These are phyloP conservation scores for Drosophila gaucha DNA, from an alignment of 2,888 invertebrate species.

Conservation along the genomic window DNA sequence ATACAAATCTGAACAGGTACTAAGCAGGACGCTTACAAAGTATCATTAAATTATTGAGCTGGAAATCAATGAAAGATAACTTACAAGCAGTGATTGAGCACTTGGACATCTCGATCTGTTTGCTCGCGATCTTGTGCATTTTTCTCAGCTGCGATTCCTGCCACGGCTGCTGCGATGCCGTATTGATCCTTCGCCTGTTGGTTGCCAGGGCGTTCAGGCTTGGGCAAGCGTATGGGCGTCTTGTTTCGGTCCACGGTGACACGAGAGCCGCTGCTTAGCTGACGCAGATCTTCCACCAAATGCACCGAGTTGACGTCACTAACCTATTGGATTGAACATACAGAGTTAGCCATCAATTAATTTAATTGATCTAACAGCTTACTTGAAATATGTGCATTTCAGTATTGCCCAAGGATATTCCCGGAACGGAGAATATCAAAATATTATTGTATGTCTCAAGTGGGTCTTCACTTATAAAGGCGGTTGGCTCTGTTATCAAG, in stretches of 20 bases:
- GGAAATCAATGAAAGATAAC: not conserved
- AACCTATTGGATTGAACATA: slow-evolving; percentile 87
- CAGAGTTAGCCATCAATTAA: not conserved
- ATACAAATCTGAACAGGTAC: too few species aligned
- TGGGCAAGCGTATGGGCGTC: slow-evolving; percentile 68
- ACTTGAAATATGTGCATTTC: slow-evolving; percentile 99
- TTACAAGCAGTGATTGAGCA: slow-evolving; percentile 96
- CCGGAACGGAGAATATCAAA: slow-evolving; percentile 96
- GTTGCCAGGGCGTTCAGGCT: slow-evolving; percentile 53
- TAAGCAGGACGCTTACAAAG: too few species aligned
- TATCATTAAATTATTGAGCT: not conserved
- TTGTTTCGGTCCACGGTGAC: slow-evolving; percentile 85
- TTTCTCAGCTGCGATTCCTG: slow-evolving; percentile 88
- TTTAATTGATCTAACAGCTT: slow-evolving; percentile 11
- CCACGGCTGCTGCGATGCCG: slow-evolving; percentile 82
- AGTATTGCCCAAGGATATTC: slow-evolving; percentile 88
- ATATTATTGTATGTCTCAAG: slow-evolving; percentile 99
- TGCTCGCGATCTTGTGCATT: slow-evolving; percentile 95
- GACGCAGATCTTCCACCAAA: slow-evolving; percentile 92
- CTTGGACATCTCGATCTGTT: slow-evolving; percentile 96
- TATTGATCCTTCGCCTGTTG: slow-evolving; percentile 80
- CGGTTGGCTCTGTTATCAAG: slow-evolving; percentile 97
- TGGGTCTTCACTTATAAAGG: slow-evolving; percentile 97
- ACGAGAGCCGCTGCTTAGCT: slow-evolving; percentile 87
- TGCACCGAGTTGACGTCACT: slow-evolving; percentile 92